Evolutionary conservation across 2,797 vertebrate species (phyloP).

Genomic region (Melanogrammus aeglefinus): DNA sequence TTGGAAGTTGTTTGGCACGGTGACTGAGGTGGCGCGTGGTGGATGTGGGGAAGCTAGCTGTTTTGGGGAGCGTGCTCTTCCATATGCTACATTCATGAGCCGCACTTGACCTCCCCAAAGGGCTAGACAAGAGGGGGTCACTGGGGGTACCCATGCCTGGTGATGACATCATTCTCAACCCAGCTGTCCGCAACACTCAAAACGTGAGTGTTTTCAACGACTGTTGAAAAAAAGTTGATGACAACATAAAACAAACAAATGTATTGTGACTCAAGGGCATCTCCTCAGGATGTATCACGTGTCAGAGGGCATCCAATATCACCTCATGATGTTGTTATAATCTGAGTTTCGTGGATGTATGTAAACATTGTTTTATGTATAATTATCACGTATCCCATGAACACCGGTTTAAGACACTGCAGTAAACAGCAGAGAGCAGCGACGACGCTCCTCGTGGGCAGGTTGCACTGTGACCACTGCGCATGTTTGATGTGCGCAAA

Average conservation of each 20-base stretch:
- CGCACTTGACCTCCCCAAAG: constrained; percentile 65
- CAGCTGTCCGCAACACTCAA: constrained; percentile 40
- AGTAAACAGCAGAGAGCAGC: constrained; percentile 44
- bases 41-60: constrained; percentile 78
- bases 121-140: constrained; percentile 77
- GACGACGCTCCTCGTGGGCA: constrained; percentile 52
- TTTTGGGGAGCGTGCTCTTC: constrained; percentile 76
- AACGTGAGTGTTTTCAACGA: too few species aligned
- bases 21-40: constrained; percentile 90
- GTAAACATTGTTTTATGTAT: not conserved
- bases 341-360: not conserved
- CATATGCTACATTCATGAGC: constrained; percentile 69
- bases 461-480: constrained; percentile 68
- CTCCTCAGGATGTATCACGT: not conserved
- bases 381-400: constrained; percentile 11
- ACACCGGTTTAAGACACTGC: constrained; percentile 54
- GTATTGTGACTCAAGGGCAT: not conserved
- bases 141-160: constrained; percentile 78
- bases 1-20: constrained; percentile 98
- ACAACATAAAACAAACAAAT: constrained; percentile 5
- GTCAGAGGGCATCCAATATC: constrained; percentile 40
- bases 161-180: constrained; percentile 75
- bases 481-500: constrained; percentile 69
- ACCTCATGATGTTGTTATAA: not conserved
- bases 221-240: not conserved